Percentiles rank a stretch among this genome's conserved stretches.
These are phyloP conservation scores for Alauda arvensis DNA, from an alignment of 2,797 vertebrate genomes.

Conservation along the genomic window DNA sequence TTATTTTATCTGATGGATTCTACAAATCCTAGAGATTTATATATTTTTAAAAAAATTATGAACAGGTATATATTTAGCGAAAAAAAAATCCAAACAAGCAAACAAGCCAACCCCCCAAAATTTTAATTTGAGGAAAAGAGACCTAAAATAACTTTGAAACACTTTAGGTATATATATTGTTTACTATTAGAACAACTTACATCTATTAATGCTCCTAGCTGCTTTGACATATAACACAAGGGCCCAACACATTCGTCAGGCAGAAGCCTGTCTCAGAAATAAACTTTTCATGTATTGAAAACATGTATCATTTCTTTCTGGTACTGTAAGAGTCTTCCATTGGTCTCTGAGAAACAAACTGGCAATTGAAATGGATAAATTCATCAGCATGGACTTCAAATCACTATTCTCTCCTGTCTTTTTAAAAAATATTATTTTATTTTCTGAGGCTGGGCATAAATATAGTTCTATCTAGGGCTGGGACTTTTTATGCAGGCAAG, in stretches of 20 bases:
- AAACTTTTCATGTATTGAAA: not conserved
- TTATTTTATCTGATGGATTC: not conserved
- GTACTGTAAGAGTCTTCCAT: not conserved
- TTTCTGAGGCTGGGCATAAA: not conserved
- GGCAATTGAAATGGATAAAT: not conserved
- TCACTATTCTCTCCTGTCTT: not conserved
- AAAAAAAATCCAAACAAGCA: not conserved
- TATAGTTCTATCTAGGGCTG: not conserved
- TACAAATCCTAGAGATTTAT: not conserved
- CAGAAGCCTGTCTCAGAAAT: not conserved
- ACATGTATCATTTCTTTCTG: not conserved
- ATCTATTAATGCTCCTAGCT: not conserved
- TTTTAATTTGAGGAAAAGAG: not conserved
- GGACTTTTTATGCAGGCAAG: not conserved
- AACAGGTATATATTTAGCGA: not conserved
- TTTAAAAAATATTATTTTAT: not conserved
- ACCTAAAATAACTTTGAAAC: not conserved
- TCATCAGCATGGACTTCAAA: not conserved
- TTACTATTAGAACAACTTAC: not conserved
- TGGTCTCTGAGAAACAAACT: not conserved
- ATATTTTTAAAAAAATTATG: not conserved
- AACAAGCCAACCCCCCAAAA: fast-evolving
- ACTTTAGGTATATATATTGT: not conserved
- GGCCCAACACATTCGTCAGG: not conserved
- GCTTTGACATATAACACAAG: not conserved